Conservation (phyloP, 2,113 vertebrate genomes). For the Pseudorhombus dupliciocellatus region DNA sequence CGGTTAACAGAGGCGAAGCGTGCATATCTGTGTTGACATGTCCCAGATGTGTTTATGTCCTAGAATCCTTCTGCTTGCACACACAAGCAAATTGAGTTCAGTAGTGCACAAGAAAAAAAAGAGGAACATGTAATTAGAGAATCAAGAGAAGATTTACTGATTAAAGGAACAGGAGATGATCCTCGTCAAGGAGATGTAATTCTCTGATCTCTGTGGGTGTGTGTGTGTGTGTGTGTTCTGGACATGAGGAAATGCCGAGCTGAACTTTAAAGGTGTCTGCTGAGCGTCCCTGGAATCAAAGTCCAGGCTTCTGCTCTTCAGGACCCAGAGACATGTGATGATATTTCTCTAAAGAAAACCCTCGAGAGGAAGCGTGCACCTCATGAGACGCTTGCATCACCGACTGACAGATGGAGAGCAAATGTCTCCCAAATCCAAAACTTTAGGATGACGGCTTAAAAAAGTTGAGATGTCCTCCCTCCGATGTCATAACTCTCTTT, state of each 20-base stretch:
- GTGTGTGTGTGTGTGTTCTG: neutral
- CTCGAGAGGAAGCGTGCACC: neutral
- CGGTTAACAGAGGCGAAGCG: conserved; percentile 37
- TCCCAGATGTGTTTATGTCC: conserved; percentile 30
- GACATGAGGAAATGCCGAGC: conserved; percentile 16
- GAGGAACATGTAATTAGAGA: neutral
- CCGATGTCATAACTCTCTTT: neutral
- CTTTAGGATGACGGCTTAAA: neutral
- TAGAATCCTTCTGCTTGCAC: neutral
- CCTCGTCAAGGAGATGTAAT: neutral
- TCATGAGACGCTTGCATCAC: no score
- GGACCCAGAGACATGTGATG: neutral
- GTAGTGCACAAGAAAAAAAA: neutral
- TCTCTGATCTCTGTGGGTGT: neutral
- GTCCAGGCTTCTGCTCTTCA: conserved; percentile 22
- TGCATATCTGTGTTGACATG: conserved; percentile 31
- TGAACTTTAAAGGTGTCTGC: conserved; percentile 61
- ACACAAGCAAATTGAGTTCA: conserved; percentile 5
- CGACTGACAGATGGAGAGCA: neutral
- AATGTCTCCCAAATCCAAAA: neutral
- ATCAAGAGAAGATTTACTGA: neutral
- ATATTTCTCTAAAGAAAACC: neutral
- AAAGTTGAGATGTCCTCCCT: neutral
- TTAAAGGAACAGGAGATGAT: neutral
- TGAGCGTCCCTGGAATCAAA: conserved; percentile 40